A percentile compares a stretch with the other conserved stretches of the same genome.
Evolutionary conservation across 2,797 vertebrate genomes (phyloP).

Genomic region (Protonibea diacanthus): DNA sequence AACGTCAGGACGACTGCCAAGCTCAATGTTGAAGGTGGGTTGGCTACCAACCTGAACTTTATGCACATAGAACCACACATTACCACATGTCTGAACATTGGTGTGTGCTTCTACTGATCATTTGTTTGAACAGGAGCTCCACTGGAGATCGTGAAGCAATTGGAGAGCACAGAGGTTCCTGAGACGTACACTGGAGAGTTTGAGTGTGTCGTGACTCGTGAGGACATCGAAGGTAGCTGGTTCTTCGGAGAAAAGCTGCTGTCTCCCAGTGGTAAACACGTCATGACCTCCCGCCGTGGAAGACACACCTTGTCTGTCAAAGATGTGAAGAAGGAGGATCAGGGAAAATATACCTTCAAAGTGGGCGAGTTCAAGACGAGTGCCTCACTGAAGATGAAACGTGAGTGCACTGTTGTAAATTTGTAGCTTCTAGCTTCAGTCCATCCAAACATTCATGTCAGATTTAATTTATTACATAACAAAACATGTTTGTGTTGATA

Average conservation of each 20-base stretch:
- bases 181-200: conserved; percentile 94
- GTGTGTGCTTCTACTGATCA: too few relatives aligned
- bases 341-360: conserved; percentile 93
- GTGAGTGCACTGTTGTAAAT: conserved; percentile 82
- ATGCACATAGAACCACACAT: not conserved
- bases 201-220: conserved; percentile 91
- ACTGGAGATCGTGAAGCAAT: conserved; percentile 91
- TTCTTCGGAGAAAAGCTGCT: conserved; percentile 90
- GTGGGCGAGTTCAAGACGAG: conserved; percentile 89
- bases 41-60: not conserved
- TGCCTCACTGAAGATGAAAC: conserved; percentile 94
- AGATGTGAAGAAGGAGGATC: conserved; percentile 96
- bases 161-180: conserved; percentile 93
- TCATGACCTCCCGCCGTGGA: conserved; percentile 92
- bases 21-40: conserved; percentile 93
- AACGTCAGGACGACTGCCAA: conserved; percentile 90
- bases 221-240: conserved; percentile 95
- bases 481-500: not conserved
- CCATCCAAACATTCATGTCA: not conserved
- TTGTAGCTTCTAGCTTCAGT: not conserved
- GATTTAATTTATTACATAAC: too few relatives aligned
- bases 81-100: not conserved
- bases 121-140: conserved; percentile 86
- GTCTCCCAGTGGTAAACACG: conserved; percentile 87
- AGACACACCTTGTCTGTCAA: conserved; percentile 92